Percentiles rank a stretch among this genome's conserved stretches.
Conservation (phyloP, 2,888 invertebrate genomes). For the Helleia helle region DNA sequence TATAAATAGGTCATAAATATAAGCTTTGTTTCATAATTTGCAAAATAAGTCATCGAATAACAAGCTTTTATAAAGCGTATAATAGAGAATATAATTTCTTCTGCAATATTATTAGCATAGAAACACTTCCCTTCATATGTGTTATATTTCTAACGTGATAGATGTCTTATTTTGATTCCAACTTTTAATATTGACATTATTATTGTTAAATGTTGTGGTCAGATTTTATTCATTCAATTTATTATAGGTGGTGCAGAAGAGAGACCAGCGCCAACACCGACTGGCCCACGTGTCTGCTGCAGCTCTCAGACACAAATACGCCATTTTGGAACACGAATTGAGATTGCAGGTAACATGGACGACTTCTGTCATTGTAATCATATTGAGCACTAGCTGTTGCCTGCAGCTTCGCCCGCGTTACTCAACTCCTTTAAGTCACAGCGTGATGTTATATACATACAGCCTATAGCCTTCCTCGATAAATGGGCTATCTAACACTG, state of each 20-base stretch:
- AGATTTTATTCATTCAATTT: neutral
- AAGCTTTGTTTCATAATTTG: neutral
- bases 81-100: conserved; percentile 4
- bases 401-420: no score
- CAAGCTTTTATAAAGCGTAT: neutral
- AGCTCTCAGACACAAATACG: conserved; percentile 62
- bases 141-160: neutral
- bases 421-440: no score
- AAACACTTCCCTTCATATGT: neutral
- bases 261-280: conserved; percentile 51
- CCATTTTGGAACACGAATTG: conserved; percentile 63
- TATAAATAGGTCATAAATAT: no score
- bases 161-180: conserved; percentile 3
- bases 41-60: neutral
- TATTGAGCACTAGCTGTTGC: no score
- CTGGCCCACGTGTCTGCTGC: conserved; percentile 56
- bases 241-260: conserved; percentile 58
- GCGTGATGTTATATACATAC: no score
- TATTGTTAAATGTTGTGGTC: neutral
- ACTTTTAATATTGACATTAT: neutral
- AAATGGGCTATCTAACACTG: no score
- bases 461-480: no score
- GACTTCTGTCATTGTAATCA: conserved; percentile 8
- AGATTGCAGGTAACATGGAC: conserved; percentile 53
- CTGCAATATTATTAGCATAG: conserved; percentile 6